Conservation (phyloP, 2,113 vertebrate genomes). For the Corynorhinus townsendii region DNA sequence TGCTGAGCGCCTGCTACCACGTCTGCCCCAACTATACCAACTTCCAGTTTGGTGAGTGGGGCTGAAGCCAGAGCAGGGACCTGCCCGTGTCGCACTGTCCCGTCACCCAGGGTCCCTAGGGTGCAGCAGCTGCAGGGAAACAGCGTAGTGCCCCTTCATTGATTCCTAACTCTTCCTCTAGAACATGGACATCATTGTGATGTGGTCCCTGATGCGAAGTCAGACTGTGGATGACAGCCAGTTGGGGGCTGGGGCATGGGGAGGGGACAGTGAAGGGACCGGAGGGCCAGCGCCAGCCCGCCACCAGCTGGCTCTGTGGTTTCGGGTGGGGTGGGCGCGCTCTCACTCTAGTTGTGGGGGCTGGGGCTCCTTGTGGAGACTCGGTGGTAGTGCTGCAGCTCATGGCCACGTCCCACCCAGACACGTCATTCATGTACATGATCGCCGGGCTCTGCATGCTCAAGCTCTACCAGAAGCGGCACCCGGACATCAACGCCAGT, state of each 20-base stretch:
- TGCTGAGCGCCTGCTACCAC: conserved; percentile 97
- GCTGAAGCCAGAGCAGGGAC: neutral
- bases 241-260: neutral
- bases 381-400: neutral
- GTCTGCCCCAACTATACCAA: conserved; percentile 99
- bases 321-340: accelerated
- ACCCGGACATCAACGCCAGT: conserved; percentile 97
- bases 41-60: conserved; percentile 94
- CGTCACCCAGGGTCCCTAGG: neutral
- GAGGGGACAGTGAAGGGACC: neutral
- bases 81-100: too few species aligned
- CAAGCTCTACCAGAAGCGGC: conserved; percentile 98
- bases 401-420: conserved; percentile 62
- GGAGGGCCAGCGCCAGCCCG: accelerated
- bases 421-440: conserved; percentile 99
- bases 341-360: accelerated
- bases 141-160: neutral
- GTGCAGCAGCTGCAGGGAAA: neutral
- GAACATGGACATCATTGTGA: neutral
- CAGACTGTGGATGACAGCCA: neutral
- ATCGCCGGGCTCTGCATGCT: conserved; percentile 98
- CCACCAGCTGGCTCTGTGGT: accelerated
- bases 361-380: neutral
- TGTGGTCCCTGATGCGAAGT: neutral
- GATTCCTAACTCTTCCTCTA: accelerated